Base-by-base conservation (phyloP, 2,797 vertebrate genomes). In the Pseudomugil tenellus region DNA sequence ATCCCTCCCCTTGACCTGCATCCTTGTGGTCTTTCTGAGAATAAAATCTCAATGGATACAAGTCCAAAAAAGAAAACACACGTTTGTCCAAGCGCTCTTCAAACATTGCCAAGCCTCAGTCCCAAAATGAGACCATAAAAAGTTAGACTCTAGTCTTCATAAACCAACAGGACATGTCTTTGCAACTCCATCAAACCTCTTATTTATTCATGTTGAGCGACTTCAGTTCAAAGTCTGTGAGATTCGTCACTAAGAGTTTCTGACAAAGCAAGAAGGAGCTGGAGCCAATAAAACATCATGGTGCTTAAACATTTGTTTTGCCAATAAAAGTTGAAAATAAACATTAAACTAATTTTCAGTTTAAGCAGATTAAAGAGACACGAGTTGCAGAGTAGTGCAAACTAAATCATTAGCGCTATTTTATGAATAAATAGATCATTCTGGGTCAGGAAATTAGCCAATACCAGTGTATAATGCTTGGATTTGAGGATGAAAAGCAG, bases 401-500 rank as follows among this genome's bases (percentile, higher is more conserved):
- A 48, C n/a, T 19, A 21, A 25, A 49, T 23, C 25, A 49, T 49
- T 17, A 43, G 25, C 31, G 29, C 21, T 21, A n/a, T 49, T 12
- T 41, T 13, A 32, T 13, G 14, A 49, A 66, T 64, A 49, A 72
- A n/a, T 0, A 43, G n/a, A 57, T 49, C 23, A 26, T 16, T 58
- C 0, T 46, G 11, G 21, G 11, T 57, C 34, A 35, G 13, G 34
- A 25, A 53, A 46, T 19, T 25, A 14, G 11, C n/a, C n/a, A 43
- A 31, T 43, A 37, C n/a, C 7, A 29, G 17, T 13, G 35, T 62
- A 37, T 59, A 34, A 59, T 26, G 32, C 28, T 58, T 41, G 62
- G 19, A 0, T 70, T 67, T 67, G 10, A 34, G 13, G 31, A 63
- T 29, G 58, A 55, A 80, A 68, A 59, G 58, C 29, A 56, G 58